Evolutionary conservation across 2,797 vertebrate species (phyloP), one percentile per base, ranked within the genome.

Genomic region (Propithecus perrieri): DNA sequence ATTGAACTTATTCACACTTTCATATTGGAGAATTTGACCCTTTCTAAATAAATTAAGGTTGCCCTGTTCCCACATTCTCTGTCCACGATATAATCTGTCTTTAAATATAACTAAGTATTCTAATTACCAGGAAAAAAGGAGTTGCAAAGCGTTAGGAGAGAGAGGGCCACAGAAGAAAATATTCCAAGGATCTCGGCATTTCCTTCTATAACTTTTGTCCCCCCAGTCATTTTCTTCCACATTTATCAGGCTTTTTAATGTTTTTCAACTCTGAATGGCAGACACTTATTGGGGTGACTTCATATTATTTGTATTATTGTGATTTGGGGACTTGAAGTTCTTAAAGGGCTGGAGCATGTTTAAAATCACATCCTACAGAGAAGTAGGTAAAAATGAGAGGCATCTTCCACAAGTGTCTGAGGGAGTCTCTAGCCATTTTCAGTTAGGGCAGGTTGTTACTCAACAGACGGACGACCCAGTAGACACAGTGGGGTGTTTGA

Each of bases 341-440:
- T 92, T 75, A 15, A 12, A 85, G 63, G 24, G 4, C 41, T 94
- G 22, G 15, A 59, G 8, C 87, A 69, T 50, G 35, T 53, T 96
- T 74, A 75, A 84, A 84, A 75, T 75, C 18, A 41, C 26, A 57
- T 46, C 41, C 43, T 46, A 78, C 7, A 61, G 41, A 67, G 63
- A 95, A 85, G 55, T 61, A 85, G 33, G 24, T 17, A 81, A 67
- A 38, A 85, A 93, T 6, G 33, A 10, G 4, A 89, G 30, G 0
- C 48, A 0, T 71, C 72, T 91, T 95, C 72, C 74, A 11, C 92
- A 83, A 94, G 53, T 15, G 92, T 75, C 63, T 63, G 96, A 85
- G 91, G 69, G 30, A 5, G 90, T 14, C 71, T 4, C 75, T 96
- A 61, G 14, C 22, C 80, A 72, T 61, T 74, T 85, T 83, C 26